These are phyloP conservation scores for Willisornis vidua DNA, from an alignment of 2,113 vertebrate genomes.

Conservation along the genomic window DNA sequence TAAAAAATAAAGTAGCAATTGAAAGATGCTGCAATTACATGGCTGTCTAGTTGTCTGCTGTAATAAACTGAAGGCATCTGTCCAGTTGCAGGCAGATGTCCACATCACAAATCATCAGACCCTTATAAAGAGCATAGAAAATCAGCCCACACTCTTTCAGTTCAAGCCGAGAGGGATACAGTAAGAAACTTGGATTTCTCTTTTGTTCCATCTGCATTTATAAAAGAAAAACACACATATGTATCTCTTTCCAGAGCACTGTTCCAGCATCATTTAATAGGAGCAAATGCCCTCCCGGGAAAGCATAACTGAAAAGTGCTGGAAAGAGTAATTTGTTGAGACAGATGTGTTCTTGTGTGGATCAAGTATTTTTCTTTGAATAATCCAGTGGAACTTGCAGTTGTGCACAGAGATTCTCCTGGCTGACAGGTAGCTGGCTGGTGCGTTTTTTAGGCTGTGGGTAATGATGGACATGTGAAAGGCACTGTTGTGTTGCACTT, in stretches of 20 bases:
- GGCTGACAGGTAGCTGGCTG: neutral
- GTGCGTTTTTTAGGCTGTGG: neutral
- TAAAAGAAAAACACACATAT: neutral
- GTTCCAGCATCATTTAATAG: neutral
- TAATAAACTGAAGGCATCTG: slow-evolving; percentile 4
- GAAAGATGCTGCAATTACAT: neutral
- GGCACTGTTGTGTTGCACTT: neutral
- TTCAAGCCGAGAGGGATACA: neutral
- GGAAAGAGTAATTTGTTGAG: slow-evolving; percentile 18
- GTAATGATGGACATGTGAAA: neutral
- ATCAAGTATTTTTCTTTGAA: neutral
- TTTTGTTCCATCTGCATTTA: neutral
- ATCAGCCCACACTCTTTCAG: neutral
- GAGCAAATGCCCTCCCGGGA: neutral
- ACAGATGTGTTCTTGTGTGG: neutral
- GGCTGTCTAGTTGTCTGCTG: neutral
- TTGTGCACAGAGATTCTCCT: neutral
- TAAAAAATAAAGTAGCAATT: neutral
- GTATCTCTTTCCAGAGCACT: neutral
- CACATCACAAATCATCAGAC: slow-evolving; percentile 13
- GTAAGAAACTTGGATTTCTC: neutral
- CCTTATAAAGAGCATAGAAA: neutral
- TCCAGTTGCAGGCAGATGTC: slow-evolving; percentile 14
- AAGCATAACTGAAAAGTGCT: neutral
- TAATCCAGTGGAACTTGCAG: neutral